These are phyloP conservation scores for Melanostoma scalare DNA, from an alignment of 2,888 invertebrate species.

Conservation along the genomic window DNA sequence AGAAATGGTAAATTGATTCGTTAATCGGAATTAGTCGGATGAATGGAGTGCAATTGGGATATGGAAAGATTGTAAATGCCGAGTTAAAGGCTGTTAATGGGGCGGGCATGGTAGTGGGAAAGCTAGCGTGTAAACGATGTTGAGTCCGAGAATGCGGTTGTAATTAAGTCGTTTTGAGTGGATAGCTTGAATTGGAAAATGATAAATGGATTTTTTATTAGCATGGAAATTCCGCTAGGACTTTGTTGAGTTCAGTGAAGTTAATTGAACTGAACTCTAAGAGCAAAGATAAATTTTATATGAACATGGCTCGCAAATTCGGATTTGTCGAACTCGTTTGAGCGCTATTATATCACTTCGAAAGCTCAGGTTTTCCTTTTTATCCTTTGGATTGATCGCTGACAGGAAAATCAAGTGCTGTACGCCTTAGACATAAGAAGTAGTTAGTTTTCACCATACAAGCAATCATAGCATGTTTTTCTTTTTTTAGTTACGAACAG, in stretches of 20 bases:
- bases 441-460: too few species aligned
- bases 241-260: slow-evolving; percentile 7
- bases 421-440: too few species aligned
- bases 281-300: too few species aligned
- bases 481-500: too few species aligned
- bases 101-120: slow-evolving; percentile 16
- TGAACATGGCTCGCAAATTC: too few species aligned
- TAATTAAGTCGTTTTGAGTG: slow-evolving; percentile 63
- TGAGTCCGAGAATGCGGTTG: slow-evolving; percentile 68
- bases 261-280: too few species aligned
- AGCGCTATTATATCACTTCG: too few species aligned
- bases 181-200: slow-evolving; percentile 32
- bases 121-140: slow-evolving; percentile 31
- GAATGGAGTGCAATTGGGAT: slow-evolving; percentile 41
- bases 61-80: background rate
- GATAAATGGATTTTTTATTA: slow-evolving; percentile 62
- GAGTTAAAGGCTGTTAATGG: slow-evolving; percentile 12
- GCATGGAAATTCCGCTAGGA: background rate
- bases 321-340: too few species aligned
- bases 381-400: too few species aligned
- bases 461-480: too few species aligned
- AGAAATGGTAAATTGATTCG: slow-evolving; percentile 69
- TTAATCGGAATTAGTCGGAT: slow-evolving; percentile 63
- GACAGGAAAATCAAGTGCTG: too few species aligned
- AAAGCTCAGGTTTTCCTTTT: too few species aligned